Evolutionary conservation across 2,113 vertebrate species (phyloP).

Genomic region (Athene cunicularia): DNA sequence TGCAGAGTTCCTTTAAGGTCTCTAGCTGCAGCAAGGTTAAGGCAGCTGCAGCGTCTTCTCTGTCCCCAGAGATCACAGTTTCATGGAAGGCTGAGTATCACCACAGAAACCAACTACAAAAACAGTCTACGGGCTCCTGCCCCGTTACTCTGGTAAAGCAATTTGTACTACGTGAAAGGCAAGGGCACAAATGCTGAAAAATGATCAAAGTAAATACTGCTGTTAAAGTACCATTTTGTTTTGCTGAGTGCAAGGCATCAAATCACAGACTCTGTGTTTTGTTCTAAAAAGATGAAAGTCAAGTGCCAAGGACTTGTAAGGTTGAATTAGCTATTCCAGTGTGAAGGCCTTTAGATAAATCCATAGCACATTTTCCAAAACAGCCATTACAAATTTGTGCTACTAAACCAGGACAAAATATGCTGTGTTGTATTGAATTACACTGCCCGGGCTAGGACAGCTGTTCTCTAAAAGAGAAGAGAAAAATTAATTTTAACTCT

Average conservation of each 20-base stretch:
- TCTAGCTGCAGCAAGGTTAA: constrained; percentile 58
- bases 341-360: constrained; percentile 58
- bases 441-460: constrained; percentile 77
- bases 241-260: constrained; percentile 71
- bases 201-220: constrained; percentile 78
- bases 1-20: constrained; percentile 37
- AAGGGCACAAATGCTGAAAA: constrained; percentile 77
- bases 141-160: constrained; percentile 77
- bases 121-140: constrained; percentile 76
- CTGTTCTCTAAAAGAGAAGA: constrained; percentile 66
- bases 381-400: constrained; percentile 66
- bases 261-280: constrained; percentile 58
- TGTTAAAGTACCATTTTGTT: constrained; percentile 67
- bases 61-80: constrained; percentile 72
- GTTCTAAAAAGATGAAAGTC: constrained; percentile 64
- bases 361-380: constrained; percentile 73
- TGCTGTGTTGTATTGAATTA: constrained; percentile 66
- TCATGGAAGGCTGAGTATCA: constrained; percentile 74
- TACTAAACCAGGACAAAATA: constrained; percentile 59
- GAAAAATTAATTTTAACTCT: not conserved
- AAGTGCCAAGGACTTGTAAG: constrained; percentile 62
- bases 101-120: constrained; percentile 84
- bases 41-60: constrained; percentile 65
- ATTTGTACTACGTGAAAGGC: constrained; percentile 74
- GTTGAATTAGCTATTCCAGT: constrained; percentile 47